Percentiles rank a stretch among this genome's conserved stretches.
These are phyloP conservation scores for Ptychobarbus kaznakovi DNA, from an alignment of 2,797 vertebrate species.

Conservation along the genomic window DNA sequence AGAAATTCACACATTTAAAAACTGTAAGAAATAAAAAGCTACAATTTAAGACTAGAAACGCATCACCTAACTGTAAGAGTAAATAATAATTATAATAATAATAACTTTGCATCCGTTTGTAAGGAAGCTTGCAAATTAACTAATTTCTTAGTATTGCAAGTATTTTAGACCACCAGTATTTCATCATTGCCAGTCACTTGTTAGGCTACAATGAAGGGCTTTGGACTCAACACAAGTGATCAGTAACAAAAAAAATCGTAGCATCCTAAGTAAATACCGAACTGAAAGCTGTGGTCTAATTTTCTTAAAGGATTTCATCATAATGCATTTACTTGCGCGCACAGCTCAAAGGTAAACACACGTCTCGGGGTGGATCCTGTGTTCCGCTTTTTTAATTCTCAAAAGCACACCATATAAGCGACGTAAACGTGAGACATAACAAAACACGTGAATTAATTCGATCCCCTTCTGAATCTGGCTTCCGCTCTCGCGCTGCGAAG, in stretches of 20 bases:
- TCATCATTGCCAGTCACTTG: neutral
- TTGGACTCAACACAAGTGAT: neutral
- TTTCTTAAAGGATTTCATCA: too few species aligned
- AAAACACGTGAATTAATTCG: neutral
- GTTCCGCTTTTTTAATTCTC: neutral
- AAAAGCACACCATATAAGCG: neutral
- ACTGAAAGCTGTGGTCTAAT: too few species aligned
- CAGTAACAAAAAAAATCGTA: neutral
- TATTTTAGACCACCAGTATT: neutral
- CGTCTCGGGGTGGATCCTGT: neutral
- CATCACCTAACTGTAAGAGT: too few species aligned
- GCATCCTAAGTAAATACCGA: neutral
- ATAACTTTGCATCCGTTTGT: too few species aligned
- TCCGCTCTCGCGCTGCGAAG: conserved; percentile 60
- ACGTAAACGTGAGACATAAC: neutral
- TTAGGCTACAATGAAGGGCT: neutral
- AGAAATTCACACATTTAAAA: too few species aligned
- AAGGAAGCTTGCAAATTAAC: too few species aligned
- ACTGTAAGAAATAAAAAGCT: too few species aligned
- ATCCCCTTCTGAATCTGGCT: neutral
- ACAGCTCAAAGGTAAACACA: too few species aligned
- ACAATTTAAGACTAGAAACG: too few species aligned
- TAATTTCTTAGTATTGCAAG: too few species aligned
- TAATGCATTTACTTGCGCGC: too few species aligned
- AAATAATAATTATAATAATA: too few species aligned